Base-by-base conservation (phyloP, 2,797 vertebrate species). In the Circus cinereus region DNA sequence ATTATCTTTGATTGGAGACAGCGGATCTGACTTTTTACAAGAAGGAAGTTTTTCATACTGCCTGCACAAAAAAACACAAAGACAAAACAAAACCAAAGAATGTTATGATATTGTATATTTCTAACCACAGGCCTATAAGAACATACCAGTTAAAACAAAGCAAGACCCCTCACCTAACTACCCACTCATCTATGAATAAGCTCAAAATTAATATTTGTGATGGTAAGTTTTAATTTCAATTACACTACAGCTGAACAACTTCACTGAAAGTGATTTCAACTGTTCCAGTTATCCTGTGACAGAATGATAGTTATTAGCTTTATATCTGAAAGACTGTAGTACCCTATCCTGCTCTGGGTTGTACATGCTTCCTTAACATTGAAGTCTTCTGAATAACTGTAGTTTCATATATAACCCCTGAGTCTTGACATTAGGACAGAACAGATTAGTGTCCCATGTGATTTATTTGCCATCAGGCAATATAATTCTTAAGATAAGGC, bases 1-100 rank as follows among this genome's bases (percentile, higher is more conserved):
- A 57, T 99, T 99, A 93, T 99, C 98, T 97, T 98, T 98, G 76
- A 98, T 96, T 19, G 98, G 98, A 94, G 98, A 99, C 96, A 99
- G 96, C 5, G 98, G 98, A 54, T 98, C 93, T 88, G 95, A 95
- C 95, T 98, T 98, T 85, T 97, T 98, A 95, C 88, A 97, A 30
- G 97, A 81, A 34, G 79, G 86, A 82, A 99, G 96, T 93, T 98
- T 99, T 75, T 98, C 98, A 34, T 94, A 97, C 14, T 98, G 98
- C 96, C 99, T 99, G 98, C 36, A 97, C 92, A 87, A 97, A 65
- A 95, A 86, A 63, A 18, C 8, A 29, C 0, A 72, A 57, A 87
- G 24, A 74, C 14, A 88, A 78, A 81, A 90, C 8, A 63, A 70
- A 86, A 7, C 6, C 4, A 2, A 65, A 50, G 21, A 92, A 84